phyloP scores from a whole-genome alignment of 2,113 vertebrate genomes.

The Psittacus erithacus region DNA sequence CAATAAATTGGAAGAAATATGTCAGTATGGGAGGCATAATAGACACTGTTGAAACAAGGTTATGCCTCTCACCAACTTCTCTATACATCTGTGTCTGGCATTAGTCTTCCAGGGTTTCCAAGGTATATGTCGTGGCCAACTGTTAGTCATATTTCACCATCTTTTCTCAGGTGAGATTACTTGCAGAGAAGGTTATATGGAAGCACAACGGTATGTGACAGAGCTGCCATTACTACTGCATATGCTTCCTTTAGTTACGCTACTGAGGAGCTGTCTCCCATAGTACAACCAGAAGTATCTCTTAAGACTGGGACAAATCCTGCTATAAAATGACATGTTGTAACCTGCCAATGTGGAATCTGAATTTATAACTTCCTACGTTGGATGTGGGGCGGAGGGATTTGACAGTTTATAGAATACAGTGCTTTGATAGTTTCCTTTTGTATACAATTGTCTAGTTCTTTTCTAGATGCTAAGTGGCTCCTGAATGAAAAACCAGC shows the following conservation, averaged over 20 bases:
- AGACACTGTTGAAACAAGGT: background rate
- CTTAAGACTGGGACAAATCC: background rate
- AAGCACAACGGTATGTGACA: background rate
- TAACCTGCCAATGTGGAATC: background rate
- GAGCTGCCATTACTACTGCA: background rate
- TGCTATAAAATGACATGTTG: rapidly evolving
- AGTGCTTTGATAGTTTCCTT: background rate
- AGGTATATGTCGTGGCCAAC: no score
- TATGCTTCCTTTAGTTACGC: background rate
- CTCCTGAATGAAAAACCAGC: background rate
- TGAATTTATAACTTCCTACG: background rate
- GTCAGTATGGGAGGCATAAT: background rate
- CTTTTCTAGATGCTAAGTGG: background rate
- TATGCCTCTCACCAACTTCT: background rate
- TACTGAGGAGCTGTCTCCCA: background rate
- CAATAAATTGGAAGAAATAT: background rate
- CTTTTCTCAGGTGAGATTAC: background rate
- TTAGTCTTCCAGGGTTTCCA: background rate
- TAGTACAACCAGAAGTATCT: background rate
- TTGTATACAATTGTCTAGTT: background rate
- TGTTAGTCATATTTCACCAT: background rate
- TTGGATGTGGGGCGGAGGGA: background rate
- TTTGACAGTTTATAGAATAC: background rate
- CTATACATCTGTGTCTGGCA: background rate
- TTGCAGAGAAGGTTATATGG: background rate